Conservation (phyloP, 1,140 invertebrate species). For the Cotesia vestalis region DNA sequence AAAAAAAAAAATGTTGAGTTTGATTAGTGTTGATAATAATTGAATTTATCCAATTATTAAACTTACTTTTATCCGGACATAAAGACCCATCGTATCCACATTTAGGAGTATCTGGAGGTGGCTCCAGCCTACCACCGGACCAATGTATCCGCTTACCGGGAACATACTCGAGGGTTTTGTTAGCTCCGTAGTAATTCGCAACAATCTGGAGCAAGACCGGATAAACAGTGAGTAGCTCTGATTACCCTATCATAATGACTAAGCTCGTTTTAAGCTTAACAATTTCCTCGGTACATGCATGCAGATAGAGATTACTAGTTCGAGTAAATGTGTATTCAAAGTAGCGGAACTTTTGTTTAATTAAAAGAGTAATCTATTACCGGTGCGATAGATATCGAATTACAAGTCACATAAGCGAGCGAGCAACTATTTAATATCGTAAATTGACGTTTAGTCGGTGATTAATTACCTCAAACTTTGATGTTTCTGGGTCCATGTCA, state of each 20-base stretch:
- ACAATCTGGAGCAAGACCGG: constrained; percentile 72
- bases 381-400: no score
- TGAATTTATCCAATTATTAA: not conserved
- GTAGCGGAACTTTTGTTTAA: constrained; percentile 10
- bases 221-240: not conserved
- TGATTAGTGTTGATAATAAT: not conserved
- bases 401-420: no score
- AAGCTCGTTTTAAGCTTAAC: not conserved
- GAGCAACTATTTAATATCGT: no score
- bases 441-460: not conserved
- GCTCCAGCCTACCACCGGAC: constrained; percentile 78
- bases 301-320: not conserved
- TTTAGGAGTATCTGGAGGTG: constrained; percentile 83
- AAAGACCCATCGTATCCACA: constrained; percentile 94
- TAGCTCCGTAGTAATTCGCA: constrained; percentile 84
- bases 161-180: constrained; percentile 76
- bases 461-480: constrained; percentile 78
- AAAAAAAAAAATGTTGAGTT: no score
- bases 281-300: not conserved
- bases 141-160: constrained; percentile 82
- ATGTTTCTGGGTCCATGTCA: constrained; percentile 85
- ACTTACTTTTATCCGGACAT: constrained; percentile 79
- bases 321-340: not conserved
- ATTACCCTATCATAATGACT: constrained; percentile 7
- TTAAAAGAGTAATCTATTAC: not conserved